Base-by-base conservation (phyloP, 2,113 vertebrate genomes). In the Uria lomvia region DNA sequence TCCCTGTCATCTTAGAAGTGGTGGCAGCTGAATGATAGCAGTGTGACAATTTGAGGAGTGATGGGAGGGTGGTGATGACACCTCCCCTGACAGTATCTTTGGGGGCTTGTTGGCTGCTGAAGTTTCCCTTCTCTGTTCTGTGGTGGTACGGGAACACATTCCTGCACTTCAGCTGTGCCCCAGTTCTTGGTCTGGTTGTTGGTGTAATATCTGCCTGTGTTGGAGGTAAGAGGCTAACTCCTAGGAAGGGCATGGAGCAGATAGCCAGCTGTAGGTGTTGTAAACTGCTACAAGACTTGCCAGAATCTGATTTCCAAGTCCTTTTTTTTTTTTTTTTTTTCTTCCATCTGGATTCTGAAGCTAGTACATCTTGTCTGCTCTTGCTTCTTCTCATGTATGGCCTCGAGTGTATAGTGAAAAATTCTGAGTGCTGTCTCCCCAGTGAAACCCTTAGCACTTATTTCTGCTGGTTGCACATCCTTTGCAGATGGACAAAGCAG, bases 291-390 rank as follows among this genome's bases (percentile, higher is more conserved):
- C 22, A 42, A n/a, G 14, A 19, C 53, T 42, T 87, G 73, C 10
- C 34, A 26, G 22, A 68, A 38, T 36, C 43, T 52, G 22, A 34
- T 6, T 36, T 66, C 15, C n/a, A 26, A 43, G 72, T 24, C 8
- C 1, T 1, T 3, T 29, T 29, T 60, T 62, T 62, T 24, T 38
- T 5, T 5, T 27, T 36, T 5, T 16, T 16, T 4, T 47, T 2
- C 10, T 55, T 52, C 40, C 19, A 30, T 74, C 32, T 92, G 58
- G 11, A 15, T 34, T 76, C 58, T 62, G 11, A 38, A 40, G 9
- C 1, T 6, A 38, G 36, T 29, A 36, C 15, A 14, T 40, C 36
- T 43, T 14, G 11, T 34, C 53, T 71, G 23, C 13, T 52, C 10
- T n/a, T 53, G 6, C 30, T 82, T 1, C 21, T 50, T 16, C 32